A percentile compares a stretch with the other conserved stretches of the same genome.
phyloP scores from a whole-genome alignment of 1,140 invertebrate genomes.

The Euborellia annulipes region DNA sequence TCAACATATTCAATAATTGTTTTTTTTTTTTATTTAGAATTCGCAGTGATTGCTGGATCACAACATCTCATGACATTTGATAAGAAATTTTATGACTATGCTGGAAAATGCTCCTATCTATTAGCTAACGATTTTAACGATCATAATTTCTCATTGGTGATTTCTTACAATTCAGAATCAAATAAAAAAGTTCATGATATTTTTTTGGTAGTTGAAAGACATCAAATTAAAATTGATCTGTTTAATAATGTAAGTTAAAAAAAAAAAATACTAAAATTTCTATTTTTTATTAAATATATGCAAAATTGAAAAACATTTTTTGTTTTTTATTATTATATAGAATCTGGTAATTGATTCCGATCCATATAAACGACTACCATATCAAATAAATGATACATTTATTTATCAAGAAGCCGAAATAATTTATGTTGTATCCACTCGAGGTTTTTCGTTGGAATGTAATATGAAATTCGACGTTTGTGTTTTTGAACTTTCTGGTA shows the following conservation, averaged over 20 bases:
- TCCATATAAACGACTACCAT: conserved; percentile 22
- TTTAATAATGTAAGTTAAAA: conserved; percentile 20
- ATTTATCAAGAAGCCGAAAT: conserved; percentile 42
- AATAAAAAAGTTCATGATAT: conserved; percentile 18
- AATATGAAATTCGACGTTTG: conserved; percentile 41
- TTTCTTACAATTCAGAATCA: conserved; percentile 20
- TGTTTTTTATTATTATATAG: conserved; percentile 1
- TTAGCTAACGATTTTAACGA: conserved; percentile 48
- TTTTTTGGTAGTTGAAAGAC: conserved; percentile 21
- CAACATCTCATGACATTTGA: conserved; percentile 67
- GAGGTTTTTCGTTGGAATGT: conserved; percentile 41
- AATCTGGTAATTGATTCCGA: conserved; percentile 5
- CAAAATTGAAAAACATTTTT: neutral
- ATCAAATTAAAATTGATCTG: conserved; percentile 25
- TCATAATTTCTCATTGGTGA: conserved; percentile 30
- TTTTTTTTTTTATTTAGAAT: conserved; percentile 31
- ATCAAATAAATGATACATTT: conserved; percentile 33
- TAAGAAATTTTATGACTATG: conserved; percentile 42
- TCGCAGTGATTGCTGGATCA: conserved; percentile 48
- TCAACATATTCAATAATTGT: neutral
- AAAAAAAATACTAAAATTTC: conserved; percentile 23
- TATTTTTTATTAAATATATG: conserved; percentile 22
- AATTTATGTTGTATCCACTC: conserved; percentile 33
- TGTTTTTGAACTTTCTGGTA: conserved; percentile 28
- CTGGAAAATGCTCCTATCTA: conserved; percentile 48